Evolutionary conservation across 2,888 invertebrate genomes (phyloP), one percentile per base, ranked within the genome.

Genomic region (Dicyrtoma fusca): DNA sequence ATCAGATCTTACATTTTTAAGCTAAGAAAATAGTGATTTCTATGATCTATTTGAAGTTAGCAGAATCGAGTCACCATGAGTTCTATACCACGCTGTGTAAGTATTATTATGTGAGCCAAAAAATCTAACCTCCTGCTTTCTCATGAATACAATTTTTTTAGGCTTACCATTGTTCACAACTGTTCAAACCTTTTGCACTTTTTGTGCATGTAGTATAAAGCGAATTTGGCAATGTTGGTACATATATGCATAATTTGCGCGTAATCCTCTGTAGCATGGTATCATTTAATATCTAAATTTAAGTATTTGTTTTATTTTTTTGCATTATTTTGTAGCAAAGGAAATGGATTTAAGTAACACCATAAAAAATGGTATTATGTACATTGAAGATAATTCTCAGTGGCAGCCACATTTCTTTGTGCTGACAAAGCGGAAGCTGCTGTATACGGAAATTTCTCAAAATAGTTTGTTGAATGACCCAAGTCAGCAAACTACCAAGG

Each of bases 391-490:
- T 85, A 92, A 93, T 78, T 90, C 91, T 82, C 91, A 92, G 75
- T 97, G 97, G 96, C 91, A 92, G 82, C 91, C 94, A 0, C 95
- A 96, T 84, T 95, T 95, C 82, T 96, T 97, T 83, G 94, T 96
- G 17, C 85, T 97, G 45, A 95, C 94, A 0, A 89, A 92, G 76
- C 91, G 89, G 81, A 94, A 95, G 83, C 85, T 97, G 61, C 93
- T 92, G 82, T 97, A 95, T 82, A 92, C 92, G 0, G 92, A 94
- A 82, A 87, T 87, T 81, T 76, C 75, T 10, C 71, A 55, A 55
- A 69, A 68, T 0, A 73, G 76, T 53, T 72, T 84, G 69, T 84
- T 85, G 74, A 82, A 83, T 17, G 86, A 86, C 45, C 81, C 81
- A 68, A 76, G 76, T 66, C 84, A 83, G 2, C 87, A 88, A 55